Evolutionary conservation across 1,140 invertebrate species (phyloP).

Genomic region (Artemia franciscana): DNA sequence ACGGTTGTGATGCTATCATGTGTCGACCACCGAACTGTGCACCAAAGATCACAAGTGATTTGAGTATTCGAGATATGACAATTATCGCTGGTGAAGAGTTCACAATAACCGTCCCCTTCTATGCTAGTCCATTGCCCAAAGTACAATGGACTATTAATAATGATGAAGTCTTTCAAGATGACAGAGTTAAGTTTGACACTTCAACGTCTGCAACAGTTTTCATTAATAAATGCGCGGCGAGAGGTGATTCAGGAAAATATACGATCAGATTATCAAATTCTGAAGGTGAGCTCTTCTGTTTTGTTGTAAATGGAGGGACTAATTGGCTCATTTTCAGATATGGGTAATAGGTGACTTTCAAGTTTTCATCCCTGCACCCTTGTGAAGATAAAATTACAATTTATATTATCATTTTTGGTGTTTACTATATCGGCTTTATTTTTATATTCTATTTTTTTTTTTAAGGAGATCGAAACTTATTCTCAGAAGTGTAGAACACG

Average conservation of each 20-base stretch:
- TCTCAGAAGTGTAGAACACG: no score
- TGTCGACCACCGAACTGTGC: constrained; percentile 61
- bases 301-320: no score
- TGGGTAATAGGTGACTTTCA: no score
- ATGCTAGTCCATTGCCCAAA: constrained; percentile 66
- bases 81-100: constrained; percentile 87
- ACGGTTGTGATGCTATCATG: constrained; percentile 67
- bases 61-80: constrained; percentile 77
- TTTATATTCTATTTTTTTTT: no score
- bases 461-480: no score
- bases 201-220: constrained; percentile 54
- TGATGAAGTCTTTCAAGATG: constrained; percentile 50
- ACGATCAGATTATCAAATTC: constrained; percentile 66
- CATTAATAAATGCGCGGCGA: constrained; percentile 62
- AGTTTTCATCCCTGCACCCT: no score
- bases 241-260: constrained; percentile 74
- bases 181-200: constrained; percentile 67
- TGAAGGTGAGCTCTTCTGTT: constrained; percentile 32
- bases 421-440: no score
- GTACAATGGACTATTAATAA: constrained; percentile 69
- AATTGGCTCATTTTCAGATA: no score
- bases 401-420: no score
- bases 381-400: no score
- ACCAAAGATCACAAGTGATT: constrained; percentile 76
- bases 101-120: constrained; percentile 78